Evolutionary conservation across 2,797 vertebrate species (phyloP), one percentile per base, ranked within the genome.

Genomic region (Sebastes matsubarae): DNA sequence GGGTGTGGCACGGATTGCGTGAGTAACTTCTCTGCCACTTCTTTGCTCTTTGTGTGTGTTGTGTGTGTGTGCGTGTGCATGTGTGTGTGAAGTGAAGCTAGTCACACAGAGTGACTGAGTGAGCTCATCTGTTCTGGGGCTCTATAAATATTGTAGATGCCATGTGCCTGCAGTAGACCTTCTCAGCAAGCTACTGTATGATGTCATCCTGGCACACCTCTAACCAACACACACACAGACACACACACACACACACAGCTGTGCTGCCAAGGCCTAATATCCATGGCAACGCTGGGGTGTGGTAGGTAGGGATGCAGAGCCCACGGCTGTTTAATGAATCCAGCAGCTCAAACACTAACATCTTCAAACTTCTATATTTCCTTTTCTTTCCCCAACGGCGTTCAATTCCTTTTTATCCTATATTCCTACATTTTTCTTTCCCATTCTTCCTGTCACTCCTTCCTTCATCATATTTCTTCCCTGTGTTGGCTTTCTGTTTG

Each of bases 141-240:
- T 87, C 93, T 93, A 96, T 96, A 95, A 96, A 96, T 96, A 96
- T 95, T 96, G 93, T 93, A 96, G 91, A 92, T 94, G 86, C 92
- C 90, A 85, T 85, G 90, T 84, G 91, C 91, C 91, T 90, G 91
- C 90, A 95, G 93, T 91, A 85, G 91, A 90, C 93, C 87, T 89
- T 93, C 90, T 93, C 88, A 84, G 89, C 81, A 84, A 90, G 90
- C 85, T 92, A 89, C 89, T 92, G 87, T 93, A 94, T 95, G 95
- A 96, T 95, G 94, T 95, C 94, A 96, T 94, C 87, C 87, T 89
- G 84, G 86, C 85, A 91, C 91, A 90, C 88, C 89, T 89, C 86
- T 81, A 75, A 66, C 82, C 36, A 64, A 81, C 75, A 75, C 79
- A 78, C 73, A 82, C 73, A 71, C 79, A 87, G 70, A 79, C 68